These are phyloP conservation scores for Noturus placidus DNA, from an alignment of 2,113 vertebrate genomes.

Conservation along the genomic window DNA sequence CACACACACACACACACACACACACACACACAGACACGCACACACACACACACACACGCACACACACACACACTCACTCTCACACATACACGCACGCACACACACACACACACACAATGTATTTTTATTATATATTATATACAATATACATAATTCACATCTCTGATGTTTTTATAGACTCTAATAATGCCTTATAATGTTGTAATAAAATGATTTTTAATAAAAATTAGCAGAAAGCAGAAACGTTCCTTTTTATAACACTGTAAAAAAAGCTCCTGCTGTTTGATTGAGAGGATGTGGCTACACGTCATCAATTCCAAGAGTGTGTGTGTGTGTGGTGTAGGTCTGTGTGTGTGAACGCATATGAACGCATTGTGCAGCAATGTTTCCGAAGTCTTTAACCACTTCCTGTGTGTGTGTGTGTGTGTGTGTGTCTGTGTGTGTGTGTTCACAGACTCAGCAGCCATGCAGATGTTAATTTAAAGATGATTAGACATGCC, in stretches of 20 bases:
- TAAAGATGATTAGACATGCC: constrained; percentile 1
- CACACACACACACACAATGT: too few relatives aligned
- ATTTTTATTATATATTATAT: too few relatives aligned
- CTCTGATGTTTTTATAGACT: not conserved
- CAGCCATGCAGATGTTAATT: not conserved
- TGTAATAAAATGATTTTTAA: too few relatives aligned
- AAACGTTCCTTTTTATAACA: not conserved
- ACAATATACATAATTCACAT: too few relatives aligned
- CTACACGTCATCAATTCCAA: not conserved
- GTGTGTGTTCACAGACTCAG: not conserved
- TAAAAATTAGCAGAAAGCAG: too few relatives aligned
- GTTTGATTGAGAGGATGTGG: constrained; percentile 6
- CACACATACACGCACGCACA: too few relatives aligned
- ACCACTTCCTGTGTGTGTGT: constrained; percentile 16
- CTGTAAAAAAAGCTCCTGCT: not conserved
- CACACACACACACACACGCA: too few relatives aligned
- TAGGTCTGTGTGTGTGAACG: not conserved
- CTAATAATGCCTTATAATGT: too few relatives aligned
- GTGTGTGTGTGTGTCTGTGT: constrained; percentile 2
- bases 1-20: too few relatives aligned
- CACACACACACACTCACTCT: too few relatives aligned
- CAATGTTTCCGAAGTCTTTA: constrained; percentile 4
- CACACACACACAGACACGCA: too few relatives aligned
- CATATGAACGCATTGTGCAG: not conserved
- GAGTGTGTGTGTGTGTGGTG: not conserved